Conservation (phyloP, 2,113 vertebrate genomes). For the Pedetes capensis region DNA sequence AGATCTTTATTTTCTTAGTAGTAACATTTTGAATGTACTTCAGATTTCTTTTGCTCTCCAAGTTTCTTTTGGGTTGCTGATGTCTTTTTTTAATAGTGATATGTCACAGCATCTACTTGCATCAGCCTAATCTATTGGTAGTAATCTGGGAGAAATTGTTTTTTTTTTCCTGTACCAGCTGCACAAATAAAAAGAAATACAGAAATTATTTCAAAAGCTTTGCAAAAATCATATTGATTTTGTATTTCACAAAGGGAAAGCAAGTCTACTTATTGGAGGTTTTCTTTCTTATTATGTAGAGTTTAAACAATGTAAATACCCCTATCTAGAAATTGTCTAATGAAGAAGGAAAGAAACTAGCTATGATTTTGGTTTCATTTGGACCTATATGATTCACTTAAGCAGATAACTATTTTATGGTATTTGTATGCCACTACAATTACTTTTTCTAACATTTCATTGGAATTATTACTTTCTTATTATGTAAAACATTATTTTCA, state of each 20-base stretch:
- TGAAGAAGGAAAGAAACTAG: neutral
- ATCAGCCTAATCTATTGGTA: conserved; percentile 42
- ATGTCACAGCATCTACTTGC: conserved; percentile 38
- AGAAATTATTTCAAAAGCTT: conserved; percentile 29
- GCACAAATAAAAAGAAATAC: conserved; percentile 10
- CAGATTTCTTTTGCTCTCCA: neutral
- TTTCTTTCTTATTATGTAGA: neutral
- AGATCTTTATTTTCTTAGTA: conserved; percentile 3
- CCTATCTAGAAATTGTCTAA: neutral
- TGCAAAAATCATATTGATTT: conserved; percentile 25
- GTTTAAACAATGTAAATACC: neutral
- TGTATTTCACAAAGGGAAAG: neutral
- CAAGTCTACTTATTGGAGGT: conserved; percentile 16
- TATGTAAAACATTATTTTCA: conserved; percentile 11
- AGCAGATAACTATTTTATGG: neutral
- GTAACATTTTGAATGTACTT: neutral
- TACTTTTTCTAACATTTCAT: neutral
- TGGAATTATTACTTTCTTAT: neutral
- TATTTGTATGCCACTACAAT: neutral
- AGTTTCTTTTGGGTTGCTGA: neutral
- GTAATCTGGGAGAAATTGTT: neutral
- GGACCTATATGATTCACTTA: neutral
- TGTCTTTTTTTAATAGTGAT: conserved; percentile 57
- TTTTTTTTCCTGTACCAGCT: neutral
- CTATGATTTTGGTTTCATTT: neutral